Evolutionary conservation across 2,113 vertebrate species (phyloP).

Genomic region (Nerophis ophidion): DNA sequence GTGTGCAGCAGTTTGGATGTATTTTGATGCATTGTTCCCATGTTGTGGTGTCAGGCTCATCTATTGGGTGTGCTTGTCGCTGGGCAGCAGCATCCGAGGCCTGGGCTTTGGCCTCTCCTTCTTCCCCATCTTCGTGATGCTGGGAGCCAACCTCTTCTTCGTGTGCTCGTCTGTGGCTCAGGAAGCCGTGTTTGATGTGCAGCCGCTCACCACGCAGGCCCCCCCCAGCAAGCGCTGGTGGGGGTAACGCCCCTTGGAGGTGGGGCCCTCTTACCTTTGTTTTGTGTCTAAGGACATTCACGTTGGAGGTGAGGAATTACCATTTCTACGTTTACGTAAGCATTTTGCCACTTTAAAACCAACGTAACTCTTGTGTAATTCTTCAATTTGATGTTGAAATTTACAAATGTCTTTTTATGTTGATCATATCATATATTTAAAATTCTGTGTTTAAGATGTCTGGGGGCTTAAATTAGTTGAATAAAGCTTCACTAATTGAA

Average conservation of each 20-base stretch:
- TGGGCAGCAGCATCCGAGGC: conserved; percentile 76
- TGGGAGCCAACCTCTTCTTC: conserved; percentile 81
- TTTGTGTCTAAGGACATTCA: too few species aligned
- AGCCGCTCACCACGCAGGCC: conserved; percentile 22
- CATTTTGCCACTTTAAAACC: too few species aligned
- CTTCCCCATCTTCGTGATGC: conserved; percentile 79
- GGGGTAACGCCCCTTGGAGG: conserved; percentile 61
- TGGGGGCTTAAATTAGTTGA: conserved; percentile 11
- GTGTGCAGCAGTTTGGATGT: too few species aligned
- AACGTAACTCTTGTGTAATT: too few species aligned
- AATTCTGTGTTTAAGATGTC: neutral
- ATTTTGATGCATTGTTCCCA: too few species aligned
- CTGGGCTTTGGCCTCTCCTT: conserved; percentile 86
- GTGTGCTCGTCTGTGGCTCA: conserved; percentile 72
- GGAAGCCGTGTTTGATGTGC: conserved; percentile 67
- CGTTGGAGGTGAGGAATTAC: too few species aligned
- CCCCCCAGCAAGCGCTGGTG: conserved; percentile 66
- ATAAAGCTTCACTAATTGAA: conserved; percentile 26
- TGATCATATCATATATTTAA: neutral
- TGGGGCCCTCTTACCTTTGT: neutral
- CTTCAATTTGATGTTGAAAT: too few species aligned
- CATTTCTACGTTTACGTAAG: too few species aligned
- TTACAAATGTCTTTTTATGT: too few species aligned
- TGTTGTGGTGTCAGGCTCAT: conserved; percentile 70
- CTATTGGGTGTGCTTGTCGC: conserved; percentile 81